phyloP scores from a whole-genome alignment of 2,797 vertebrate genomes.

The Phaenicophaeus curvirostris region DNA sequence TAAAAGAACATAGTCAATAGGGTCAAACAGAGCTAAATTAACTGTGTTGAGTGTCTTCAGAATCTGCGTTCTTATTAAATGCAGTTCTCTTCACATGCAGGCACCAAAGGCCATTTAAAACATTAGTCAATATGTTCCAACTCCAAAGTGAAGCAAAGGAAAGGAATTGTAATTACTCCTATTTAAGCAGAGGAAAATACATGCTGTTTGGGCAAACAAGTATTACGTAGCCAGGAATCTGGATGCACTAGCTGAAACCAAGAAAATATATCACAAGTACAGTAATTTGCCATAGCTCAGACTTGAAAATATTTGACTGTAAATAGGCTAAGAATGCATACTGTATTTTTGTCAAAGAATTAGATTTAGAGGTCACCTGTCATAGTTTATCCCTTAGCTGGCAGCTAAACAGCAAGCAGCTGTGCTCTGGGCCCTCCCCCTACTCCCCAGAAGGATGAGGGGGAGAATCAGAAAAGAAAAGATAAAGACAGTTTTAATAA shows the following conservation, averaged over 20 bases:
- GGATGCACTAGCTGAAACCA: not conserved
- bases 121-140: not conserved
- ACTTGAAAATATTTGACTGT: conserved; percentile 44
- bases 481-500: no score
- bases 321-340: conserved; percentile 31
- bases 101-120: not conserved
- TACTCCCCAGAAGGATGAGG: no score
- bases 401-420: no score
- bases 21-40: conserved; percentile 16
- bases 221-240: not conserved
- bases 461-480: no score
- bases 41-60: not conserved
- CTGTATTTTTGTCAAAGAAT: conserved; percentile 5
- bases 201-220: not conserved
- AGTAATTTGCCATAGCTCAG: not conserved
- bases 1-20: not conserved
- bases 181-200: not conserved
- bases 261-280: not conserved
- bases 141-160: not conserved
- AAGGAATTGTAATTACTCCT: not conserved
- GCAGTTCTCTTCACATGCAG: not conserved
- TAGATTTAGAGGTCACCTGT: not conserved
- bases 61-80: conserved; percentile 3
- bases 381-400: no score
- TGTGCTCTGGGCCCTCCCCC: no score